Evolutionary conservation across 2,888 invertebrate genomes (phyloP).

Genomic region (Aphelenchoides bicaudatus): DNA sequence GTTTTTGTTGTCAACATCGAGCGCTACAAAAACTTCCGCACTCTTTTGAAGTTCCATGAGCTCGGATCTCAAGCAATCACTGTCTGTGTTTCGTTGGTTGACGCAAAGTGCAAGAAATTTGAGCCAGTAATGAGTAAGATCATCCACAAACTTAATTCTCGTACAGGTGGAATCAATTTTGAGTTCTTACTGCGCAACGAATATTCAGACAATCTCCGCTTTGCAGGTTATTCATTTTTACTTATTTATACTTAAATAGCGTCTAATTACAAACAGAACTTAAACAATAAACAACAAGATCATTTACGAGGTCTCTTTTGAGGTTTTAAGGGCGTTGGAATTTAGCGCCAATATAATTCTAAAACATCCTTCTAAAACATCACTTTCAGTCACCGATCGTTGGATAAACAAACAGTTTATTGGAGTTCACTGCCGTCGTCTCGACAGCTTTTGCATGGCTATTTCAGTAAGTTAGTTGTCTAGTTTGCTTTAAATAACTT

Average conservation of each 20-base stretch:
- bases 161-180: background rate
- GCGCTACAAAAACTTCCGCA: background rate
- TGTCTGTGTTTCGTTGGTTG: background rate
- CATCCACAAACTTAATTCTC: background rate
- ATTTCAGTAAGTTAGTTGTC: background rate
- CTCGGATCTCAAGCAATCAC: background rate
- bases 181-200: background rate
- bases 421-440: background rate
- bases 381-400: background rate
- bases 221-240: too few relatives aligned
- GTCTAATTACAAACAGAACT: too few relatives aligned
- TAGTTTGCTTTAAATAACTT: background rate
- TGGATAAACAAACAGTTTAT: slow-evolving; percentile 3
- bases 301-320: too few relatives aligned
- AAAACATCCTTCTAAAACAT: too few relatives aligned
- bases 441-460: background rate
- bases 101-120: background rate
- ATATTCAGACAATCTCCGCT: background rate
- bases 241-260: too few relatives aligned
- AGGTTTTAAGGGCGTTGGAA: too few relatives aligned
- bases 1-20: background rate
- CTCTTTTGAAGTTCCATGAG: background rate
- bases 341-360: too few relatives aligned
- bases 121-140: background rate
- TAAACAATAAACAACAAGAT: too few relatives aligned